phyloP scores from a whole-genome alignment of 2,888 invertebrate species.

The Campoplex capitator region DNA sequence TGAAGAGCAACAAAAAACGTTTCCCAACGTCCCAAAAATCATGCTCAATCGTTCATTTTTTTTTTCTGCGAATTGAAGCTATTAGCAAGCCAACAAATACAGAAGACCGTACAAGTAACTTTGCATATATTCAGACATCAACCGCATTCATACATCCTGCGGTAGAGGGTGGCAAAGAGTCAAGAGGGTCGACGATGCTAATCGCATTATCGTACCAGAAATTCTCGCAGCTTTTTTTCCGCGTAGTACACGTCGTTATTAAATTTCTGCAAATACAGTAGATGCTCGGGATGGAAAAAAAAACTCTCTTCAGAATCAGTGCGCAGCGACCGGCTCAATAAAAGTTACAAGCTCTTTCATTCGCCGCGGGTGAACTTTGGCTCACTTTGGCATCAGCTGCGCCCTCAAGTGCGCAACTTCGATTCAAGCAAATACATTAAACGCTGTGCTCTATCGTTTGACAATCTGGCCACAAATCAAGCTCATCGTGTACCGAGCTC shows the following conservation, averaged over 20 bases:
- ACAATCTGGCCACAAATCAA: background rate
- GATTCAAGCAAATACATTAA: background rate
- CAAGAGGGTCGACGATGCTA: background rate
- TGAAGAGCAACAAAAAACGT: too few species aligned
- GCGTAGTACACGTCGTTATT: background rate
- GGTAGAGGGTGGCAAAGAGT: background rate
- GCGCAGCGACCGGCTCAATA: background rate
- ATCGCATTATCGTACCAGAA: slow-evolving; percentile 9
- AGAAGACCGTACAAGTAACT: background rate
- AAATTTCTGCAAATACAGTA: slow-evolving; percentile 27
- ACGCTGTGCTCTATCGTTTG: too few species aligned
- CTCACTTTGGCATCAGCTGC: background rate
- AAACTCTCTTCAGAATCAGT: background rate
- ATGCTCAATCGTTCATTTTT: background rate
- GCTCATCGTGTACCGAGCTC: background rate
- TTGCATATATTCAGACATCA: background rate
- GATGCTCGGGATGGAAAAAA: background rate
- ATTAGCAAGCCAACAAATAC: background rate
- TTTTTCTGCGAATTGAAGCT: background rate
- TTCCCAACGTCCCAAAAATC: background rate
- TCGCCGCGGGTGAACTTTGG: background rate
- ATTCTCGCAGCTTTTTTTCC: slow-evolving; percentile 23
- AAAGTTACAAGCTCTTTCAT: background rate
- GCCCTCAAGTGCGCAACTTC: background rate
- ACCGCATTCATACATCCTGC: background rate